A percentile compares a stretch with the other conserved stretches of the same genome.
Conservation (phyloP, 2,888 invertebrate genomes). For the Mesorhabditis spiculigera region DNA sequence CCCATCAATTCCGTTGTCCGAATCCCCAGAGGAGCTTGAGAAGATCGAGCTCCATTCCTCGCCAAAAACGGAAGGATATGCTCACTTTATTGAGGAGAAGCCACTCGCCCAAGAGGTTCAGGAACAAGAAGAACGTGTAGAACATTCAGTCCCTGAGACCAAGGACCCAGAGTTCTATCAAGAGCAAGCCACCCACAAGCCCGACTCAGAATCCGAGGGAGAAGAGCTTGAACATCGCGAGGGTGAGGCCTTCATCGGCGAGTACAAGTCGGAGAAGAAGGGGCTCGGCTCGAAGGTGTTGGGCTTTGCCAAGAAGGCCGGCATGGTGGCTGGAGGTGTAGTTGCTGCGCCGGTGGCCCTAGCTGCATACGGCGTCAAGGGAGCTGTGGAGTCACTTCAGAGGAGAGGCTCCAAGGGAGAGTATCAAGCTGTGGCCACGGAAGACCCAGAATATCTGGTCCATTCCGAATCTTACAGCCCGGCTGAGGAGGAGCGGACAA, state of each 20-base stretch:
- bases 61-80: neutral
- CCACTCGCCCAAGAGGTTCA: neutral
- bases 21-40: neutral
- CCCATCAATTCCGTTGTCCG: neutral
- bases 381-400: slow-evolving; percentile 12
- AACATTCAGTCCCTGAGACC: neutral
- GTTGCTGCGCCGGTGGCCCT: slow-evolving; percentile 17
- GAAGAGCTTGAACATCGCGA: slow-evolving; percentile 5
- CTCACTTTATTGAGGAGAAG: neutral
- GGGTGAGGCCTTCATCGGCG: neutral
- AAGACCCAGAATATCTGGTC: neutral
- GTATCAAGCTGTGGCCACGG: slow-evolving; percentile 5
- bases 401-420: slow-evolving; percentile 9
- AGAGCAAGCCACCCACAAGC: neutral
- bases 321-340: slow-evolving; percentile 23
- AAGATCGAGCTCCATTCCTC: neutral
- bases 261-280: neutral
- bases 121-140: neutral
- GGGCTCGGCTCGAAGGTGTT: slow-evolving; percentile 7
- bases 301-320: slow-evolving; percentile 19
- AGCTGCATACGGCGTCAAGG: slow-evolving; percentile 13
- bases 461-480: neutral
- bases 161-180: slow-evolving; percentile 4
- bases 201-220: neutral
- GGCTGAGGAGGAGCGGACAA: slow-evolving; percentile 1